Evolutionary conservation across 2,797 vertebrate species (phyloP).

Genomic region (Pantherophis alleghaniensis): DNA sequence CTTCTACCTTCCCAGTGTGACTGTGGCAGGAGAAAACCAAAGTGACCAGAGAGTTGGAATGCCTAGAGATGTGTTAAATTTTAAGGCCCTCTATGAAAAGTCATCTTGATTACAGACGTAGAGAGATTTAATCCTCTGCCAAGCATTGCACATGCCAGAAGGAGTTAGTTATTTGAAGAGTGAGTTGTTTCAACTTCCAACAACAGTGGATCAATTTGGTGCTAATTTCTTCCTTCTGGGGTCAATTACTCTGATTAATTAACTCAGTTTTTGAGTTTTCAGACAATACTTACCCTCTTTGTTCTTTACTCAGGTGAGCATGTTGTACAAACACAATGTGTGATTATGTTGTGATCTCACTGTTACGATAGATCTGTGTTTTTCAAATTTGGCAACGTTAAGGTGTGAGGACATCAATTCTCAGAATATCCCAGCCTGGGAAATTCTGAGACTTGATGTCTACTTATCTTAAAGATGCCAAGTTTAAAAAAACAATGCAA

Average conservation of each 20-base stretch:
- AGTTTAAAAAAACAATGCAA: not conserved
- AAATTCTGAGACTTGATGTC: not conserved
- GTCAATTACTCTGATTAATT: not conserved
- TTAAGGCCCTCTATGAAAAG: not conserved
- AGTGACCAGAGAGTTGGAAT: not conserved
- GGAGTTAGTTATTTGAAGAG: not conserved
- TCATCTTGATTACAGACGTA: not conserved
- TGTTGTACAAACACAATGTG: not conserved
- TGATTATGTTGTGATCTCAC: not conserved
- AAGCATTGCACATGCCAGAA: not conserved
- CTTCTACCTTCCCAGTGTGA: not conserved
- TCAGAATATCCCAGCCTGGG: not conserved
- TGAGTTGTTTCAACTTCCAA: not conserved
- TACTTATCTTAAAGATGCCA: not conserved
- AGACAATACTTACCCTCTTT: not conserved
- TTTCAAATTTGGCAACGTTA: not conserved
- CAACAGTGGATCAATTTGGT: not conserved
- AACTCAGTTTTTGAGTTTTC: not conserved
- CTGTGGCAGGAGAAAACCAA: not conserved
- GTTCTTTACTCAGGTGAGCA: not conserved
- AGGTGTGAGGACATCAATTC: not conserved
- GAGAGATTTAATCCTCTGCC: not conserved
- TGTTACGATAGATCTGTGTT: not conserved
- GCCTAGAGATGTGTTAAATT: not conserved
- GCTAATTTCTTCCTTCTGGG: not conserved